Conservation (phyloP, 2,888 invertebrate genomes). For the Brachycybe producta region DNA sequence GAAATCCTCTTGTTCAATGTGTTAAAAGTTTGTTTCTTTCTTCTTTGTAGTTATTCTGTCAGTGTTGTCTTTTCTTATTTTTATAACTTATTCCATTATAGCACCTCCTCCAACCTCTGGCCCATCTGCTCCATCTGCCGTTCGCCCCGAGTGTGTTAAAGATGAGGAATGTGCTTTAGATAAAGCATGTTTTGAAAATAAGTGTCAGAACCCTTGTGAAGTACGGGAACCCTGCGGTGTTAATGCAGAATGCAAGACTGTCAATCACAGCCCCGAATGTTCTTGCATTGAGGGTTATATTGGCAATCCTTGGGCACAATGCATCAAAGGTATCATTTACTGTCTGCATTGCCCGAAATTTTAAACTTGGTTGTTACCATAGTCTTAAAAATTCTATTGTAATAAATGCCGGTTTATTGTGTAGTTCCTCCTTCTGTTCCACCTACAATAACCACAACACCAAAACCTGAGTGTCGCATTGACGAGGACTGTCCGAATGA, state of each 20-base stretch:
- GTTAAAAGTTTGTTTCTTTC: constrained; percentile 15
- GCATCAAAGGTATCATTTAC: constrained; percentile 32
- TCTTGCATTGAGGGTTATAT: constrained; percentile 42
- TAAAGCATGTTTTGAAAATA: constrained; percentile 52
- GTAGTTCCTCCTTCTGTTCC: neutral
- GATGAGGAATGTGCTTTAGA: constrained; percentile 64
- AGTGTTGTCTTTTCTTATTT: neutral
- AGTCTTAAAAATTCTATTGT: no score
- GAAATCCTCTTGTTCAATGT: constrained; percentile 36
- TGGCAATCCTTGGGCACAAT: constrained; percentile 64
- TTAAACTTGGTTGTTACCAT: no score
- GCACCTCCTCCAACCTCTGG: neutral
- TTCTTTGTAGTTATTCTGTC: neutral
- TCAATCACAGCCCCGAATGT: constrained; percentile 24
- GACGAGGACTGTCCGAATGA: constrained; percentile 62
- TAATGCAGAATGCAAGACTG: constrained; percentile 37
- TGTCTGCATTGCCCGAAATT: neutral
- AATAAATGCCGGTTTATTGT: no score
- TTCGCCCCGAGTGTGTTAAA: constrained; percentile 48
- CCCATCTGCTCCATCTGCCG: neutral
- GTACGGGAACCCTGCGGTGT: constrained; percentile 23
- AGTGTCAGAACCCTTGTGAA: constrained; percentile 70
- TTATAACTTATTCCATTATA: neutral
- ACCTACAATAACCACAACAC: constrained; percentile 11
- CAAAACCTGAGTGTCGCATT: constrained; percentile 61